phyloP scores from a whole-genome alignment of 2,888 invertebrate genomes.

The Drosophila suboccidentalis region DNA sequence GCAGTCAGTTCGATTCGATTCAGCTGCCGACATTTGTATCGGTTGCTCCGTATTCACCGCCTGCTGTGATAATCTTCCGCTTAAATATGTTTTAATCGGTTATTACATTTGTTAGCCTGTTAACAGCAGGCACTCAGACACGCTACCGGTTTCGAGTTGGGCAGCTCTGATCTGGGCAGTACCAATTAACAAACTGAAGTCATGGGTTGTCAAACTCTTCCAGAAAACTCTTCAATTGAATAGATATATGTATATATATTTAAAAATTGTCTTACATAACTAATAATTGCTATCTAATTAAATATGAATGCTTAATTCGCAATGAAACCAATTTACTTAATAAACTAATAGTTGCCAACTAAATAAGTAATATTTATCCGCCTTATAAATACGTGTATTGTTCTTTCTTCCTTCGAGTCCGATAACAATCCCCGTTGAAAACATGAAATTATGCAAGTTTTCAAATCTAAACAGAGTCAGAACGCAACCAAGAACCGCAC shows the following conservation, averaged over 20 bases:
- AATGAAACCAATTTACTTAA: too few relatives aligned
- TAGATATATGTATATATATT: too few relatives aligned
- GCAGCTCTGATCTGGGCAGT: slow-evolving; percentile 15
- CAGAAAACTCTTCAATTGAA: too few relatives aligned
- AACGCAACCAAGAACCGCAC: background rate
- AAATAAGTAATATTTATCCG: too few relatives aligned
- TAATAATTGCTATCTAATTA: too few relatives aligned
- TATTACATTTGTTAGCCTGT: slow-evolving; percentile 72
- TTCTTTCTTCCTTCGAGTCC: background rate
- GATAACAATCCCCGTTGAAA: background rate
- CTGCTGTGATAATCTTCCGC: slow-evolving; percentile 84
- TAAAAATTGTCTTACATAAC: too few relatives aligned
- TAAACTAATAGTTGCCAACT: too few relatives aligned
- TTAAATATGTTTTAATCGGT: slow-evolving; percentile 83
- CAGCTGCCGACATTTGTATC: slow-evolving; percentile 15
- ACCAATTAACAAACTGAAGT: slow-evolving; percentile 3
- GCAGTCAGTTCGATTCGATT: slow-evolving; percentile 14
- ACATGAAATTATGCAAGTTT: slow-evolving; percentile 39
- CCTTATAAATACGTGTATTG: background rate
- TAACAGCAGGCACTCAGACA: slow-evolving; percentile 20
- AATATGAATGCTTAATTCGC: too few relatives aligned
- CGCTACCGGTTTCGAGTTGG: slow-evolving; percentile 52
- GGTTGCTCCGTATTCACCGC: slow-evolving; percentile 45
- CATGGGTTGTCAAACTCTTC: background rate
- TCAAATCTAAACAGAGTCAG: slow-evolving; percentile 40